Percentiles rank a stretch among this genome's conserved stretches.
Conservation (phyloP, 2,888 invertebrate genomes). For the Ochropleura plecta region DNA sequence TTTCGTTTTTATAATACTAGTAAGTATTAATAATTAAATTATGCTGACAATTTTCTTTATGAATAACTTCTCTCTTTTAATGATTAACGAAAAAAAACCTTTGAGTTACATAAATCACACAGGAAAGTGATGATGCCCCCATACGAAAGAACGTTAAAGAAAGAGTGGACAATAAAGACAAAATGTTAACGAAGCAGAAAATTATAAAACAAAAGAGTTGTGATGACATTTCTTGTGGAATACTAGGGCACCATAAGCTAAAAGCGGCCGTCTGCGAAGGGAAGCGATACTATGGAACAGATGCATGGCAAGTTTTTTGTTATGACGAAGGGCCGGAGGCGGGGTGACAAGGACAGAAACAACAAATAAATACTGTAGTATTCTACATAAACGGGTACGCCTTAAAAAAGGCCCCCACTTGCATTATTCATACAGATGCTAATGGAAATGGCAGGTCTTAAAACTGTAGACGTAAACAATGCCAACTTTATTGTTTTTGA, state of each 20-base stretch:
- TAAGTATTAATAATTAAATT: background rate
- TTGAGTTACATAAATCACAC: slow-evolving; percentile 12
- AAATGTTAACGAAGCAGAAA: slow-evolving; percentile 15
- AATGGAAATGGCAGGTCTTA: slow-evolving; percentile 78
- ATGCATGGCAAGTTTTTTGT: slow-evolving; percentile 57
- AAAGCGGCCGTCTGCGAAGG: slow-evolving; percentile 39
- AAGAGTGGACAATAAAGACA: background rate
- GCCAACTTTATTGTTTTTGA: slow-evolving; percentile 74
- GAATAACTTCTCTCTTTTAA: background rate
- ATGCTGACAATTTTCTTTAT: background rate
- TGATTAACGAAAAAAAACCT: no score
- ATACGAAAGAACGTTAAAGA: slow-evolving; percentile 3
- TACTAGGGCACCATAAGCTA: slow-evolving; percentile 69
- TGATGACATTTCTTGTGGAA: slow-evolving; percentile 64
- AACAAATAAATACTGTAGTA: slow-evolving; percentile 66
- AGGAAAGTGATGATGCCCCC: background rate
- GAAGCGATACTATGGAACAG: slow-evolving; percentile 29
- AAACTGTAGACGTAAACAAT: slow-evolving; percentile 76
- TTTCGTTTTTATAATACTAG: no score
- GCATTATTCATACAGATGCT: slow-evolving; percentile 81
- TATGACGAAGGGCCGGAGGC: slow-evolving; percentile 50
- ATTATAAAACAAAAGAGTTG: slow-evolving; percentile 61
- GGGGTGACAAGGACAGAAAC: slow-evolving; percentile 66
- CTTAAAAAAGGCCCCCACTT: slow-evolving; percentile 70
- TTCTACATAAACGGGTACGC: slow-evolving; percentile 64